phyloP scores from a whole-genome alignment of 2,113 vertebrate genomes.

The Montifringilla adamsi region DNA sequence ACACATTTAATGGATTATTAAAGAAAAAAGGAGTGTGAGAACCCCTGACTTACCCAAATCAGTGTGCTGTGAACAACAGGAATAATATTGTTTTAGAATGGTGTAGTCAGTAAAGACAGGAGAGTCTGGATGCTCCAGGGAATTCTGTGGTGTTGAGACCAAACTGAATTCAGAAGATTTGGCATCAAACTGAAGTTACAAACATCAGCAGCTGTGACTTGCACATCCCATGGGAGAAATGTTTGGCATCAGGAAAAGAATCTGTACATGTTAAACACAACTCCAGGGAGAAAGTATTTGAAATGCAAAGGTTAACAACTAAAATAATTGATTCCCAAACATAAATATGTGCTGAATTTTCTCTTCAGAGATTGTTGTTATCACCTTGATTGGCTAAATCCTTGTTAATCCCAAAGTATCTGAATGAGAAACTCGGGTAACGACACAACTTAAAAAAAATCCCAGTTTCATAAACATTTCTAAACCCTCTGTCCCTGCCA shows the following conservation, averaged over 20 bases:
- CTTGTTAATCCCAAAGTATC: background rate
- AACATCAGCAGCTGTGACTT: background rate
- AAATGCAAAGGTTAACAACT: constrained; percentile 22
- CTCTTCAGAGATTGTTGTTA: background rate
- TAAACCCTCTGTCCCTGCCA: constrained; percentile 26
- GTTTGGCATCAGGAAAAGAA: constrained; percentile 41
- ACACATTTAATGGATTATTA: background rate
- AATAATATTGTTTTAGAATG: background rate
- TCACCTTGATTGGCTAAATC: background rate
- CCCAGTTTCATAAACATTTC: constrained; percentile 26
- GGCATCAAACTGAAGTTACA: background rate
- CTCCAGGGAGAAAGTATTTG: constrained; percentile 29
- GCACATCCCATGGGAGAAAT: constrained; percentile 6
- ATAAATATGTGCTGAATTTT: background rate
- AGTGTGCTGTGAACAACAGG: background rate
- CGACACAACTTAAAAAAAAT: background rate
- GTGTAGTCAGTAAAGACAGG: background rate
- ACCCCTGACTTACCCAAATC: background rate
- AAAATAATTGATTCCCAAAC: background rate
- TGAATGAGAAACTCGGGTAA: background rate
- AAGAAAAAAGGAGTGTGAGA: background rate
- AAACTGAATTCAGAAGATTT: background rate
- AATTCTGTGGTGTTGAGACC: background rate
- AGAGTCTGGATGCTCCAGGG: background rate
- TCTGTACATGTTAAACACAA: constrained; percentile 25